phyloP scores from a whole-genome alignment of 2,113 vertebrate genomes.

The Eudyptes chrysolophus region DNA sequence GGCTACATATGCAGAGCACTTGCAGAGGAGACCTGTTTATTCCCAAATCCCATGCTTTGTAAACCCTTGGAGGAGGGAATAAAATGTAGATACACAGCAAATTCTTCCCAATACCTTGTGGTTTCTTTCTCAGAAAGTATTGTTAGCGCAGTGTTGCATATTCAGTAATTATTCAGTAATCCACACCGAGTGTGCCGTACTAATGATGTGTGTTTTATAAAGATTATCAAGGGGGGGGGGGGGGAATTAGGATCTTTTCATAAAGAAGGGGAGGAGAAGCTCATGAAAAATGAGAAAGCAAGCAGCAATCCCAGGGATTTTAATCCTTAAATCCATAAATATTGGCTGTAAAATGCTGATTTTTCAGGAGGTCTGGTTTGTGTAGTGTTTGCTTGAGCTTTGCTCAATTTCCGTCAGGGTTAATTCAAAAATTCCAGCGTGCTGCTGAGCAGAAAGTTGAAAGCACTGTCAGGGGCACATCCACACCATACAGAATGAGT shows the following conservation, averaged over 20 bases:
- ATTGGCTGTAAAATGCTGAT: neutral
- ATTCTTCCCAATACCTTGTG: neutral
- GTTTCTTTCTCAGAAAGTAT: neutral
- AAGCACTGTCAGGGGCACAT: neutral
- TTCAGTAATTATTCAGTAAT: neutral
- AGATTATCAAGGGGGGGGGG: neutral
- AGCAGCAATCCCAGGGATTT: neutral
- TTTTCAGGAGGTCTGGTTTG: neutral
- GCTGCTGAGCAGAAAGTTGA: slow-evolving; percentile 30
- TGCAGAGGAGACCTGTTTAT: slow-evolving; percentile 40
- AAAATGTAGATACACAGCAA: neutral
- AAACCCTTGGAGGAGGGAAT: neutral
- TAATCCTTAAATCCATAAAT: neutral
- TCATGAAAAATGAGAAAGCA: neutral
- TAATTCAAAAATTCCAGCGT: neutral
- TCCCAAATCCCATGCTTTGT: neutral
- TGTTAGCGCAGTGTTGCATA: neutral
- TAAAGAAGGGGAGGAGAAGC: neutral
- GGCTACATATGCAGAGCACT: slow-evolving; percentile 13
- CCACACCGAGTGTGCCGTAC: neutral
- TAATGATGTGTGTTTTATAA: neutral
- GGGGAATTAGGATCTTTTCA: neutral
- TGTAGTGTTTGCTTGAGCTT: neutral
- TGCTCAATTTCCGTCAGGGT: neutral
- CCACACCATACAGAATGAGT: neutral